phyloP scores from a whole-genome alignment of 2,113 vertebrate genomes.

The Phaethon lepturus region DNA sequence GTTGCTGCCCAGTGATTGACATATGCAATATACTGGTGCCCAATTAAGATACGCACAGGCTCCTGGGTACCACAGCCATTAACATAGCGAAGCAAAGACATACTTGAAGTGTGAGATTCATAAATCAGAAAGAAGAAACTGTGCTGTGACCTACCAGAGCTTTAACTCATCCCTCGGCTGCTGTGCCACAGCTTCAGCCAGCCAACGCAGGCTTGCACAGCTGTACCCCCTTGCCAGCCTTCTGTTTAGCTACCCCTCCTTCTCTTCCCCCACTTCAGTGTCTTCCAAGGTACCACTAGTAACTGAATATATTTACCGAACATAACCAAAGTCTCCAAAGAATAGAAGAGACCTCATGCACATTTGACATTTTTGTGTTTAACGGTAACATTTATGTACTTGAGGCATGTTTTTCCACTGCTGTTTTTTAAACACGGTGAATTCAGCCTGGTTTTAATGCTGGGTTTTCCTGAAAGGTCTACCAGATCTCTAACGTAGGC shows the following conservation, averaged over 20 bases:
- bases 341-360: background rate
- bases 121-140: background rate
- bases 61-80: background rate
- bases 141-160: background rate
- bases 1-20: background rate
- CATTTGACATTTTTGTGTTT: background rate
- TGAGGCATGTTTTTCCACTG: background rate
- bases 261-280: background rate
- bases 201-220: background rate
- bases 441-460: background rate
- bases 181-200: background rate
- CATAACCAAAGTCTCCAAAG: background rate
- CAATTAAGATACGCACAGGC: background rate
- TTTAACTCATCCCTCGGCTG: background rate
- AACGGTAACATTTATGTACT: background rate
- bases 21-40: fast-evolving
- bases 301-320: conserved; percentile 33
- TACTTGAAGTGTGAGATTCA: background rate
- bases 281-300: conserved; percentile 27
- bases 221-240: background rate
- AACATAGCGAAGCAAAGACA: background rate
- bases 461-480: background rate
- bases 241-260: background rate
- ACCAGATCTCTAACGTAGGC: background rate
- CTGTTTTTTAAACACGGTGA: background rate